Evolutionary conservation across 2,888 invertebrate genomes (phyloP).

Genomic region (Hirtodrosophila confusa): DNA sequence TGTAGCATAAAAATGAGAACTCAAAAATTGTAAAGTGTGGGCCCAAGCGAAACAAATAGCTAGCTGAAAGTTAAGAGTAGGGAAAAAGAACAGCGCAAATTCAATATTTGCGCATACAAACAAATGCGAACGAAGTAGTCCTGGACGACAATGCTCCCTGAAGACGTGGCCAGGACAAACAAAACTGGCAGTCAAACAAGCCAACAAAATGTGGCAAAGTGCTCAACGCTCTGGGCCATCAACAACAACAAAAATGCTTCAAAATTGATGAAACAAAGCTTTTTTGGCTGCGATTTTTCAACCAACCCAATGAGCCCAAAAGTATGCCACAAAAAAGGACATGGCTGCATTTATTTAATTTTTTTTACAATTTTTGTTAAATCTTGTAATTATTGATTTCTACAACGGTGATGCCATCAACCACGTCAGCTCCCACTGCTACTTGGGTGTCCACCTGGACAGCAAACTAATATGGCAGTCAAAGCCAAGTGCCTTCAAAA

Average conservation of each 20-base stretch:
- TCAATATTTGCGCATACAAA: constrained; percentile 73
- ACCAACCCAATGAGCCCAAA: constrained; percentile 15
- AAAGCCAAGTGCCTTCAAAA: too few relatives aligned
- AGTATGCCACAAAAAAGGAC: constrained; percentile 19
- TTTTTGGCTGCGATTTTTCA: constrained; percentile 1
- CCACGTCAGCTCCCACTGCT: too few relatives aligned
- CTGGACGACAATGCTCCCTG: constrained; percentile 58
- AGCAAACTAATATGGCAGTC: too few relatives aligned
- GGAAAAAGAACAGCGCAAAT: constrained; percentile 58
- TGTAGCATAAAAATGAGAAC: constrained; percentile 34
- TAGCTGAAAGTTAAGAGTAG: constrained; percentile 25
- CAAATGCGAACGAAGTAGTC: constrained; percentile 43
- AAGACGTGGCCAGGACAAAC: constrained; percentile 64
- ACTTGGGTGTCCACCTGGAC: too few relatives aligned
- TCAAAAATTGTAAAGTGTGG: constrained; percentile 61
- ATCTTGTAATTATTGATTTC: too few relatives aligned
- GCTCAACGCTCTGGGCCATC: constrained; percentile 33
- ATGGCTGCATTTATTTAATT: too few relatives aligned
- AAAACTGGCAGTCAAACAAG: constrained; percentile 39
- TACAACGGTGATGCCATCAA: too few relatives aligned
- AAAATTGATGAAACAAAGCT: constrained; percentile 2
- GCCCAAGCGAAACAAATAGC: constrained; percentile 47
- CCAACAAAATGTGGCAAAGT: constrained; percentile 60
- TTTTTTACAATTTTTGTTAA: too few relatives aligned
- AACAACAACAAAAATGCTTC: constrained; percentile 1